A percentile compares a stretch with the other conserved stretches of the same genome.
phyloP scores from a whole-genome alignment of 2,797 vertebrate species.

The Platalea minor region DNA sequence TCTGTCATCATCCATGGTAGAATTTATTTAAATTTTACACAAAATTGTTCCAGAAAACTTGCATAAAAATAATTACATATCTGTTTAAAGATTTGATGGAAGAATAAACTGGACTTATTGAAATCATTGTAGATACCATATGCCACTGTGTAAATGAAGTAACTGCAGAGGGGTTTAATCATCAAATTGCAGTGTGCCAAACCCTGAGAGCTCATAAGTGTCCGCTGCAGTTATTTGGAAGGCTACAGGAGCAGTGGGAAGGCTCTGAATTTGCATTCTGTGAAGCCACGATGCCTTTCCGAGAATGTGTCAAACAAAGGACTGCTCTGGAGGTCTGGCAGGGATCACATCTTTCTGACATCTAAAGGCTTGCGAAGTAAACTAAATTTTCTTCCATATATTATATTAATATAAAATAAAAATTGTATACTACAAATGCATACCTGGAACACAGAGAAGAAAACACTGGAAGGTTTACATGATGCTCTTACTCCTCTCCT shows the following conservation, averaged over 20 bases:
- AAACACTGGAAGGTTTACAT: not conserved
- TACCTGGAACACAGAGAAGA: not conserved
- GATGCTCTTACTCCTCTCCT: not conserved
- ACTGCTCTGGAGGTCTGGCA: not conserved
- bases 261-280: not conserved
- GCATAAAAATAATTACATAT: not conserved
- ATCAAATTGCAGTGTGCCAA: not conserved
- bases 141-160: not conserved
- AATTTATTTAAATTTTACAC: not conserved
- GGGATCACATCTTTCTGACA: not conserved
- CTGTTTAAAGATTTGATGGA: not conserved
- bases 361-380: not conserved
- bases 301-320: not conserved
- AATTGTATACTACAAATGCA: not conserved
- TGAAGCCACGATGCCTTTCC: not conserved
- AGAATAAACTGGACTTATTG: not conserved
- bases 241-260: not conserved
- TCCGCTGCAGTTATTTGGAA: not conserved
- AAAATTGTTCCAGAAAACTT: not conserved
- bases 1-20: not conserved
- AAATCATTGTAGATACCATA: not conserved
- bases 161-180: not conserved
- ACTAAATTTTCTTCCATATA: not conserved
- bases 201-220: not conserved
- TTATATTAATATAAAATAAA: not conserved